Conservation (phyloP, 2,113 vertebrate species). For the Rhinoderma darwinii region DNA sequence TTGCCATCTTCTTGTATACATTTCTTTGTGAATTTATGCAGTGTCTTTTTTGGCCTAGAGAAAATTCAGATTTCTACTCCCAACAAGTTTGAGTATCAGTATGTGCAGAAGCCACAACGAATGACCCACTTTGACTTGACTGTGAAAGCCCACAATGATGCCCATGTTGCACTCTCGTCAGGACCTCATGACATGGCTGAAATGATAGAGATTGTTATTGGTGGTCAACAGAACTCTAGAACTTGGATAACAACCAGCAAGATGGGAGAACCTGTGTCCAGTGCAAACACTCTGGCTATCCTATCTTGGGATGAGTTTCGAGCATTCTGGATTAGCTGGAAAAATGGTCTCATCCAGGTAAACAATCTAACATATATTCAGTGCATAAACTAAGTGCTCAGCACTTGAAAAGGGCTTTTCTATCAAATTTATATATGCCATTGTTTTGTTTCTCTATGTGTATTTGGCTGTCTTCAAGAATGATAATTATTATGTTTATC, state of each 20-base stretch:
- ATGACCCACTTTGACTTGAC: conserved; percentile 84
- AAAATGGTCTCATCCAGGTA: conserved; percentile 81
- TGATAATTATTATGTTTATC: not conserved
- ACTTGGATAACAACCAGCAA: conserved; percentile 89
- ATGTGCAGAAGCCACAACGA: conserved; percentile 84
- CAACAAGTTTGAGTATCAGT: conserved; percentile 95
- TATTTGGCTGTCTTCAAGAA: not conserved
- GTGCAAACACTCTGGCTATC: conserved; percentile 77
- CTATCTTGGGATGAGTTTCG: conserved; percentile 95
- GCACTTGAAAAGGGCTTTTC: not conserved
- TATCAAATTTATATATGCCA: not conserved
- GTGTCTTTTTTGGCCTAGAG: conserved; percentile 76
- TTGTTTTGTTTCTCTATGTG: not conserved
- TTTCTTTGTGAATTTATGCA: conserved; percentile 49
- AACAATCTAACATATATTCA: not conserved
- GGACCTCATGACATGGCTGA: conserved; percentile 85
- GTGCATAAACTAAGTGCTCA: not conserved
- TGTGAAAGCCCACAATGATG: conserved; percentile 89
- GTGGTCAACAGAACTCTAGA: conserved; percentile 85
- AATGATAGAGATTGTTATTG: conserved; percentile 88
- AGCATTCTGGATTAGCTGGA: conserved; percentile 93
- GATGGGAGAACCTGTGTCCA: conserved; percentile 85
- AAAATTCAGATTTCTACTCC: conserved; percentile 94
- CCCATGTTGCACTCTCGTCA: conserved; percentile 84
- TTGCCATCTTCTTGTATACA: not conserved